Conservation (phyloP, 2,113 vertebrate genomes). For the Myotis yumanensis region DNA sequence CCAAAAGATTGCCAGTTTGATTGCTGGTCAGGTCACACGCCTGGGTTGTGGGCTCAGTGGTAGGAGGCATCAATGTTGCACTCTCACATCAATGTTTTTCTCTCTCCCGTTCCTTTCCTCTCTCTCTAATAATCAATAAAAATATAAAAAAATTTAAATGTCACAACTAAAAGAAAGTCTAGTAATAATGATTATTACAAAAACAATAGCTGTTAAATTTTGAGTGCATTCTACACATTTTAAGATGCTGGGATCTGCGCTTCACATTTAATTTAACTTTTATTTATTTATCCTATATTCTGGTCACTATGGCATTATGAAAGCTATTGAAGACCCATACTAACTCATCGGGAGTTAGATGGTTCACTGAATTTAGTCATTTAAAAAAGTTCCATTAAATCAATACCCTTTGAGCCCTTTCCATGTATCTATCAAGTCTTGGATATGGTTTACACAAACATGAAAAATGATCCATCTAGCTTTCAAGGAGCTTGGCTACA, state of each 20-base stretch:
- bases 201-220: background rate
- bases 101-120: background rate
- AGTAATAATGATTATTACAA: background rate
- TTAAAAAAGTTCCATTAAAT: background rate
- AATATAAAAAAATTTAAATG: background rate
- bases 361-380: background rate
- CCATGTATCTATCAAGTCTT: background rate
- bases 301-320: background rate
- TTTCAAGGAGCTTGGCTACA: background rate
- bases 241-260: background rate
- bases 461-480: background rate
- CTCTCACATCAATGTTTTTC: background rate
- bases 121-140: background rate
- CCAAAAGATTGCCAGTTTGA: background rate
- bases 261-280: background rate
- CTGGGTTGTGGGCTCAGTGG: background rate
- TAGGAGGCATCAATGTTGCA: background rate
- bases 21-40: background rate
- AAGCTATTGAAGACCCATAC: background rate
- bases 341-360: background rate
- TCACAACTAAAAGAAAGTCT: background rate
- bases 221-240: background rate
- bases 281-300: background rate
- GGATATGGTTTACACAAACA: background rate
- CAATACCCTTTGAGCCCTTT: background rate